phyloP scores from a whole-genome alignment of 1,140 invertebrate species.

The Alviniconcha marisindica region DNA sequence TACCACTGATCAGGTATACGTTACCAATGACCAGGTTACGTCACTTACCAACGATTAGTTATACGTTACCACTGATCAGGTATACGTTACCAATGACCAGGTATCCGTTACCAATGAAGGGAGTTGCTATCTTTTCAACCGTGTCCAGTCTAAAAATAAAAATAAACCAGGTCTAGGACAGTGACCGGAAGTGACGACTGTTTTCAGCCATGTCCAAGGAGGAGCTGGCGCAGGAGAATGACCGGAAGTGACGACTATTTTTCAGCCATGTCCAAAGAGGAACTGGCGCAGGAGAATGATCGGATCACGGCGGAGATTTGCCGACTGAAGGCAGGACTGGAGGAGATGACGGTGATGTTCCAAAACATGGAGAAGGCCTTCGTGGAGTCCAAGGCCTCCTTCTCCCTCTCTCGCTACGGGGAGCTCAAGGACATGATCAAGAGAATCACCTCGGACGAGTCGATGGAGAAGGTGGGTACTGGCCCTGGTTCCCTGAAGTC shows the following conservation, averaged over 20 bases:
- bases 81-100: background rate
- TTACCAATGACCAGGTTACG: background rate
- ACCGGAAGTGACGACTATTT: no score
- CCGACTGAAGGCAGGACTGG: slow-evolving; percentile 39
- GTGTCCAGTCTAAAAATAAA: background rate
- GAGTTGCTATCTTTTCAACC: background rate
- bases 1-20: no score
- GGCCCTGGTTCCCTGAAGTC: no score
- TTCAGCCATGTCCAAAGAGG: slow-evolving; percentile 41
- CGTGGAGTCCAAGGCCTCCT: slow-evolving; percentile 51
- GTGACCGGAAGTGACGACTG: no score
- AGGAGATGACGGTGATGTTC: slow-evolving; percentile 44
- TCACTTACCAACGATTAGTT: no score
- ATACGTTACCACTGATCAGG: background rate
- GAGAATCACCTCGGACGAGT: slow-evolving; percentile 48
- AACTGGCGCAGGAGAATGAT: slow-evolving; percentile 29
- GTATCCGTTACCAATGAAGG: background rate
- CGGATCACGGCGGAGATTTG: slow-evolving; percentile 29
- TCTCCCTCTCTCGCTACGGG: slow-evolving; percentile 48
- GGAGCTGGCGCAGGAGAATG: slow-evolving; percentile 30
- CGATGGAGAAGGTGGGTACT: slow-evolving; percentile 26
- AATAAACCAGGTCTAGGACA: background rate
- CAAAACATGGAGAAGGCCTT: slow-evolving; percentile 48
- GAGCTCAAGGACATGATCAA: slow-evolving; percentile 56
- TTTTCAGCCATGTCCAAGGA: slow-evolving; percentile 38